phyloP scores from a whole-genome alignment of 2,113 vertebrate genomes.

The Crocuta crocuta region DNA sequence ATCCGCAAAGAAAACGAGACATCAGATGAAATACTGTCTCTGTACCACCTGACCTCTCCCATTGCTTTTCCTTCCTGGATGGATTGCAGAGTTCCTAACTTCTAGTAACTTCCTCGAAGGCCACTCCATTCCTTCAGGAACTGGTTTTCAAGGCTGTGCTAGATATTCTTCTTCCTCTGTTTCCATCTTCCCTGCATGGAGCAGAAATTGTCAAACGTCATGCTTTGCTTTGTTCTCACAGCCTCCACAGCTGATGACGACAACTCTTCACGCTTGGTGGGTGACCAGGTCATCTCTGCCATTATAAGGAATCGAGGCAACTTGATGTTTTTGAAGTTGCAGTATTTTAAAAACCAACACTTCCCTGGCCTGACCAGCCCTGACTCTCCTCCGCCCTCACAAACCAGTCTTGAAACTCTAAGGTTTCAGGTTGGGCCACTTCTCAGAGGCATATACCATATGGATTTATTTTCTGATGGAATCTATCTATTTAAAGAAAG shows the following conservation, averaged over 20 bases:
- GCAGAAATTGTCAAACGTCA: neutral
- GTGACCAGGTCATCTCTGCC: neutral
- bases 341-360: neutral
- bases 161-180: neutral
- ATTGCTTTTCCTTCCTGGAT: neutral
- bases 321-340: neutral
- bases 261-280: accelerated
- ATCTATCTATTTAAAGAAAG: neutral
- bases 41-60: neutral
- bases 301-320: too few relatives aligned
- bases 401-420: too few relatives aligned
- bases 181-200: accelerated
- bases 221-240: accelerated
- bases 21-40: neutral
- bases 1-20: neutral
- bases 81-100: neutral
- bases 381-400: neutral
- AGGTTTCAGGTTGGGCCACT: too few relatives aligned
- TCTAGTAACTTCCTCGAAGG: neutral
- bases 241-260: too few relatives aligned
- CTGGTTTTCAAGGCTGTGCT: neutral
- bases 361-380: neutral
- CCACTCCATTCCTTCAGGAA: neutral
- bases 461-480: neutral
- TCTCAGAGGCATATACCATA: accelerated